phyloP scores from a whole-genome alignment of 2,888 invertebrate genomes.

The Epicampocera succincta region DNA sequence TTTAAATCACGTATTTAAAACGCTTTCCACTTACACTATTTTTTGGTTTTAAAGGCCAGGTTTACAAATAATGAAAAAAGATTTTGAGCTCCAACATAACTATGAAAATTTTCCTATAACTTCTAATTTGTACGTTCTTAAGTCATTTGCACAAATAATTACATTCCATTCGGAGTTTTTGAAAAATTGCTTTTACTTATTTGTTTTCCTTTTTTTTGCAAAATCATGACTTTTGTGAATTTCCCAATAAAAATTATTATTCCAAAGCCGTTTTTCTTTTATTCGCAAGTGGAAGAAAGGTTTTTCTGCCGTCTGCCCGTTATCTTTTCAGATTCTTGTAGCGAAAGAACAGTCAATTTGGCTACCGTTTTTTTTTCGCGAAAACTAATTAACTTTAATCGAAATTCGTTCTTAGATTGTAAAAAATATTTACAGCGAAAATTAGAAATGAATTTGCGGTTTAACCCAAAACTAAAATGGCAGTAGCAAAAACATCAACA shows the following conservation, averaged over 20 bases:
- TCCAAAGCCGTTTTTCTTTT: neutral
- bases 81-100: too few relatives aligned
- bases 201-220: neutral
- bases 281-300: neutral
- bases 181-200: neutral
- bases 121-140: too few relatives aligned
- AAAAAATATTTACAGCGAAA: slow-evolving; percentile 43
- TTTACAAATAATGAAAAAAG: too few relatives aligned
- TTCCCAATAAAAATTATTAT: slow-evolving; percentile 11
- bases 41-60: too few relatives aligned
- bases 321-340: slow-evolving; percentile 12
- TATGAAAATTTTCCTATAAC: too few relatives aligned
- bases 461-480: slow-evolving; percentile 51
- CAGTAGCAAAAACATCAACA: slow-evolving; percentile 7
- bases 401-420: slow-evolving; percentile 37
- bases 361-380: slow-evolving; percentile 36
- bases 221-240: slow-evolving; percentile 50
- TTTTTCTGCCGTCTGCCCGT: neutral
- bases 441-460: slow-evolving; percentile 67
- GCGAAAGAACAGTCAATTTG: slow-evolving; percentile 12
- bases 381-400: slow-evolving; percentile 69
- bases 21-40: too few relatives aligned
- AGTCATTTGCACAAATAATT: too few relatives aligned
- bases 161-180: neutral
- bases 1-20: too few relatives aligned